Percentiles rank a stretch among this genome's conserved stretches.
Evolutionary conservation across 2,113 vertebrate species (phyloP).

Genomic region (Rhinolophus ferrumequinum): DNA sequence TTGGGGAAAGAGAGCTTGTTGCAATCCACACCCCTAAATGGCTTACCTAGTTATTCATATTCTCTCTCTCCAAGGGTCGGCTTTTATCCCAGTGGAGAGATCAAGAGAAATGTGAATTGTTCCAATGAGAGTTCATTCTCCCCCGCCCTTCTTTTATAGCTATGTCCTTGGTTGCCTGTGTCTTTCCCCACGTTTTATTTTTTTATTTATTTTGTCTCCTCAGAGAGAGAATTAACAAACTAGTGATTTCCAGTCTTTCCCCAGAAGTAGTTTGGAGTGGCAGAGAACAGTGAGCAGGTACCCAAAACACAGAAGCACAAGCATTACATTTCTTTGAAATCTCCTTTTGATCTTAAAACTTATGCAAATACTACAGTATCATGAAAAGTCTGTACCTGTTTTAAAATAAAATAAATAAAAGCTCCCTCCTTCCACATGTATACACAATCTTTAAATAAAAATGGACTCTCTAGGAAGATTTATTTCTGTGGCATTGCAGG

Average conservation of each 20-base stretch:
- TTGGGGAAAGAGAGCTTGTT: neutral
- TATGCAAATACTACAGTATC: neutral
- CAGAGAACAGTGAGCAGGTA: neutral
- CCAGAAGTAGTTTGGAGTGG: neutral
- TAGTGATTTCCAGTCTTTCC: neutral
- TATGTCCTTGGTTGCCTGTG: slow-evolving; percentile 19
- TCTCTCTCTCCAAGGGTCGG: neutral
- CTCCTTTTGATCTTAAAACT: slow-evolving; percentile 3
- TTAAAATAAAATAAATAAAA: slow-evolving; percentile 36
- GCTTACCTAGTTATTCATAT: neutral
- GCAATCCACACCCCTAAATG: neutral
- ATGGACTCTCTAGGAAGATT: neutral
- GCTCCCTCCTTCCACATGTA: neutral
- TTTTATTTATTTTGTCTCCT: slow-evolving; percentile 45
- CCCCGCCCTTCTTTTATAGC: rapidly evolving
- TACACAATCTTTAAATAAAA: neutral
- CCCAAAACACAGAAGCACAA: neutral
- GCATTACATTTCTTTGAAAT: slow-evolving; percentile 13
- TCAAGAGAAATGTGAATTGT: neutral
- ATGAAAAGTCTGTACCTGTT: neutral
- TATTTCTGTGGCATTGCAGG: neutral
- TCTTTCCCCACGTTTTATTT: neutral
- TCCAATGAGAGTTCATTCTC: neutral
- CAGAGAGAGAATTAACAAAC: slow-evolving; percentile 47
- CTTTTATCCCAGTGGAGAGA: slow-evolving; percentile 32